Conservation (phyloP, 2,113 vertebrate species). For the Nanger granti region DNA sequence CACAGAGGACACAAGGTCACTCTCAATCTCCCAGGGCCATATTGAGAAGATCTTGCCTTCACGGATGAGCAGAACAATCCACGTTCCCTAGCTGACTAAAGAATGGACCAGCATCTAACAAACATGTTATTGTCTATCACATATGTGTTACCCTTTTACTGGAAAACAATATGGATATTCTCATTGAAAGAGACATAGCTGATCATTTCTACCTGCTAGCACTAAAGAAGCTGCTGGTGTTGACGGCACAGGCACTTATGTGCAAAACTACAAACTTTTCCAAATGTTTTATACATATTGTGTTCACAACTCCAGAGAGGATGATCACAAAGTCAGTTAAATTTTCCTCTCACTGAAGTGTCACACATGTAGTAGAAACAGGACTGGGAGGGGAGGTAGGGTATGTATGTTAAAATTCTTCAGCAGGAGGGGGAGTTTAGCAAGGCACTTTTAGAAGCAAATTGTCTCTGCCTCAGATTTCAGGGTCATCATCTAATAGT, state of each 20-base stretch:
- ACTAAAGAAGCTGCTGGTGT: not conserved
- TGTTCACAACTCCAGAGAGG: slow-evolving; percentile 6
- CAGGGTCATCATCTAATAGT: not conserved
- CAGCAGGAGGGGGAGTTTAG: not conserved
- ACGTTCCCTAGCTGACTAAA: not conserved
- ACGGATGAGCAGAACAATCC: not conserved
- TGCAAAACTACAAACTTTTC: not conserved
- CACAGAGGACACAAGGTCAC: not conserved
- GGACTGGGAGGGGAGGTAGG: not conserved
- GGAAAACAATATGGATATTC: not conserved
- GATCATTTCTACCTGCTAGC: not conserved
- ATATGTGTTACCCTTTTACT: not conserved
- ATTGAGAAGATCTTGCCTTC: not conserved
- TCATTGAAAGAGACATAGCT: not conserved
- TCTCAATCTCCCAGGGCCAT: not conserved
- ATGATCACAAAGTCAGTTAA: not conserved
- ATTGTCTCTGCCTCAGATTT: not conserved
- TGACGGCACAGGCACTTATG: not conserved
- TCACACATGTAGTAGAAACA: not conserved
- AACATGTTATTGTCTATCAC: not conserved
- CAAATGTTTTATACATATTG: slow-evolving; percentile 26
- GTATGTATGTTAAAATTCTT: not conserved
- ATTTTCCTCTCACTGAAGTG: not conserved
- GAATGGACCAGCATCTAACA: not conserved
- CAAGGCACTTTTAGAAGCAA: not conserved